Conservation (phyloP, 2,113 vertebrate species). For the Cervus canadensis region DNA sequence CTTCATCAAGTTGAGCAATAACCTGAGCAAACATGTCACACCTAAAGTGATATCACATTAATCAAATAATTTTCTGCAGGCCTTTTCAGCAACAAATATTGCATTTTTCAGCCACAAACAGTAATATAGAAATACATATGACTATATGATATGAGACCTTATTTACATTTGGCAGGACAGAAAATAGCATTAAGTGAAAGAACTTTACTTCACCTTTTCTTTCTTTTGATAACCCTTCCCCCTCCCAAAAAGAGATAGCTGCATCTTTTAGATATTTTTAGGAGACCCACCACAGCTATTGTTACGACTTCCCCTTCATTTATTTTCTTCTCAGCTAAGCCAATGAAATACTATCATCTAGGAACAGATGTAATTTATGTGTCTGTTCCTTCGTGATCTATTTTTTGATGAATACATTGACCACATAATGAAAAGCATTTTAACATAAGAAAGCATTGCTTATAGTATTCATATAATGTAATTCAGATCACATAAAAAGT, state of each 20-base stretch:
- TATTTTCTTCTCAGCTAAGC: background rate
- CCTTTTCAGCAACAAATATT: background rate
- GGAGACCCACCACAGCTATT: background rate
- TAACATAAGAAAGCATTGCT: background rate
- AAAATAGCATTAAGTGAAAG: background rate
- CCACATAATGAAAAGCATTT: background rate
- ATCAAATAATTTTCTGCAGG: background rate
- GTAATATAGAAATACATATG: background rate
- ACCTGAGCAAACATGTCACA: background rate
- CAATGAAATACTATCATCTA: background rate
- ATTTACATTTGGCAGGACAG: background rate
- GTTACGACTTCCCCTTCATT: background rate
- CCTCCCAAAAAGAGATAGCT: accelerated
- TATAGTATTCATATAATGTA: background rate
- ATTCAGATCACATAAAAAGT: background rate
- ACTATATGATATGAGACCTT: background rate
- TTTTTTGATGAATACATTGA: background rate
- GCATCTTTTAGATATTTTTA: background rate
- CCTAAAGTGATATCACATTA: background rate
- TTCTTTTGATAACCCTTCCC: background rate
- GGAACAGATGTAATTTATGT: background rate
- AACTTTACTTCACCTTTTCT: background rate
- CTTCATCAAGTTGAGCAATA: background rate
- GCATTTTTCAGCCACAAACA: background rate
- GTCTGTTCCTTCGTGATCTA: background rate